Evolutionary conservation across 2,113 vertebrate genomes (phyloP).

Genomic region (Pardalotus punctatus): DNA sequence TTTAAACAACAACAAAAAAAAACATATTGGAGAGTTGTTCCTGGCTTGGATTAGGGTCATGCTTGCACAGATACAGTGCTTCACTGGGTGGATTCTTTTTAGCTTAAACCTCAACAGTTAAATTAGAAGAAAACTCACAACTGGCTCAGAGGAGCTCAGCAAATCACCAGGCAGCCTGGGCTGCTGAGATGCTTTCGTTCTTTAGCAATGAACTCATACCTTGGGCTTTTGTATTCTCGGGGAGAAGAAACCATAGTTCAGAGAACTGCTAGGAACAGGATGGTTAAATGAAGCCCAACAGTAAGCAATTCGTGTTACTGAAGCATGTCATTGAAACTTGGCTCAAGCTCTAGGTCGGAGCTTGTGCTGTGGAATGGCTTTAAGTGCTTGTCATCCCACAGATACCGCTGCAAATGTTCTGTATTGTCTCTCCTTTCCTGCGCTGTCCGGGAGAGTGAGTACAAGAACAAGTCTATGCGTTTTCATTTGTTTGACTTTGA

Average conservation of each 20-base stretch:
- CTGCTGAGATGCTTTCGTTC: constrained; percentile 54
- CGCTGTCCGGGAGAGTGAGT: constrained; percentile 59
- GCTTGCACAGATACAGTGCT: not conserved
- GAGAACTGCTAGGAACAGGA: not conserved
- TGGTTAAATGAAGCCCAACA: constrained; percentile 50
- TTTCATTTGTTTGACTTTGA: constrained; percentile 40
- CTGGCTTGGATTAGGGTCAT: not conserved
- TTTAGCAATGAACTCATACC: constrained; percentile 64
- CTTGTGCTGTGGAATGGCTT: constrained; percentile 44
- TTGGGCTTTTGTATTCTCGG: constrained; percentile 39
- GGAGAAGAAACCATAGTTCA: constrained; percentile 46
- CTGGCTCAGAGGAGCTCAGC: constrained; percentile 13
- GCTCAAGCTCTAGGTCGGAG: not conserved
- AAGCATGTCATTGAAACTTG: constrained; percentile 30
- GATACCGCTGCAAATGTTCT: constrained; percentile 43
- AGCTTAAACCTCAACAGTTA: constrained; percentile 24
- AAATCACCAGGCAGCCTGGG: constrained; percentile 40
- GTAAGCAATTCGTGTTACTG: constrained; percentile 43
- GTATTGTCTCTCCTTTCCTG: constrained; percentile 46
- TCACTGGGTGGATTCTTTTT: not conserved
- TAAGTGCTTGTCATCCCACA: constrained; percentile 56
- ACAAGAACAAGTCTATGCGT: not conserved
- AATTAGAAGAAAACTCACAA: constrained; percentile 29
- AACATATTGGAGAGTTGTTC: not conserved
- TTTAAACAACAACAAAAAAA: not conserved